Conservation (phyloP, 2,113 vertebrate genomes). For the Smithornis capensis region DNA sequence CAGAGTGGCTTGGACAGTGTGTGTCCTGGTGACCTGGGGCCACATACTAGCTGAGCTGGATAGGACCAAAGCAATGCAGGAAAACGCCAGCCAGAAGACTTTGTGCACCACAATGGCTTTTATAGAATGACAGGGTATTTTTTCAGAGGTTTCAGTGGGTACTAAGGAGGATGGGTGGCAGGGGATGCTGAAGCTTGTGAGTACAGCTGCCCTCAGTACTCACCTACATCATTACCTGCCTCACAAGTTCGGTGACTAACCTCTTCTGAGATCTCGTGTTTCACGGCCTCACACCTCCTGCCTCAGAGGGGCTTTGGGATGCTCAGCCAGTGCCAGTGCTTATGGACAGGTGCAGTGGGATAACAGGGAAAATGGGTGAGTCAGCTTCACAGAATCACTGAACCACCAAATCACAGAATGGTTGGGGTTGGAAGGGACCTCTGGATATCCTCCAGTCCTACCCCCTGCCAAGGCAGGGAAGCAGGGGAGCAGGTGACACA, state of each 20-base stretch:
- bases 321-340: not conserved
- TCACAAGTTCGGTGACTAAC: not conserved
- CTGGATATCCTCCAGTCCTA: not conserved
- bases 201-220: not conserved
- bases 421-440: not conserved
- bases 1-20: not conserved
- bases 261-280: not conserved
- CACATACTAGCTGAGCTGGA: not conserved
- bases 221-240: not conserved
- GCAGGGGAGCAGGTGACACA: not conserved
- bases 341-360: fast-evolving
- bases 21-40: not conserved
- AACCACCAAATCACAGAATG: not conserved
- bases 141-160: not conserved
- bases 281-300: too few species aligned
- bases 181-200: fast-evolving
- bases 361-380: not conserved
- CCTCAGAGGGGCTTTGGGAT: not conserved
- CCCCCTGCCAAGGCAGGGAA: too few species aligned
- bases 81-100: fast-evolving
- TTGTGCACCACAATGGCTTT: fast-evolving
- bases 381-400: not conserved
- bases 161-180: not conserved
- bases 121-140: not conserved
- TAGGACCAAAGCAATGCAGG: not conserved